phyloP scores from a whole-genome alignment of 2,797 vertebrate species.

The Champsocephalus gunnari region DNA sequence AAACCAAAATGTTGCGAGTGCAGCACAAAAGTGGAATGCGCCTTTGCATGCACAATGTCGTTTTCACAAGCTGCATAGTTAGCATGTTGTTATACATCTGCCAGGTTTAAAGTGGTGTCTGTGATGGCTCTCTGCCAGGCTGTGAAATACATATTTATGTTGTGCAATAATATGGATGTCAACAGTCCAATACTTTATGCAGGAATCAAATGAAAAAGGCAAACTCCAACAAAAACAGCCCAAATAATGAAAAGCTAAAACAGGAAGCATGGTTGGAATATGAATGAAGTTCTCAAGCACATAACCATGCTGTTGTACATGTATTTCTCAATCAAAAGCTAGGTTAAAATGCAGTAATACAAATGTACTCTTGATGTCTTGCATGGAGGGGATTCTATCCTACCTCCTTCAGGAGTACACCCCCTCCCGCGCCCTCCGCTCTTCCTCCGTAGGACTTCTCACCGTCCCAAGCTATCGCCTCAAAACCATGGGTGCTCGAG shows the following conservation, averaged over 20 bases:
- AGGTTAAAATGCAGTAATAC: constrained; percentile 3
- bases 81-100: constrained; percentile 35
- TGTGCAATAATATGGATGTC: constrained; percentile 60
- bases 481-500: too few species aligned
- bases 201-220: constrained; percentile 48
- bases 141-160: constrained; percentile 67
- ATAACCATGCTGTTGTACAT: not conserved
- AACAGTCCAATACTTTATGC: constrained; percentile 67
- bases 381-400: not conserved
- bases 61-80: constrained; percentile 36
- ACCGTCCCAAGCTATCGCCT: too few species aligned
- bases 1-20: constrained; percentile 15
- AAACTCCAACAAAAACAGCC: constrained; percentile 12
- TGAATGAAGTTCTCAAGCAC: not conserved
- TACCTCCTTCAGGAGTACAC: too few species aligned
- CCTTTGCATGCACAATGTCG: constrained; percentile 6
- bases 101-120: constrained; percentile 13
- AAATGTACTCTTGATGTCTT: constrained; percentile 9
- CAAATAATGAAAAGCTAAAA: constrained; percentile 53
- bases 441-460: too few species aligned
- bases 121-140: constrained; percentile 35
- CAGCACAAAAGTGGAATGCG: constrained; percentile 36
- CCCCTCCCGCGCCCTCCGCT: too few species aligned
- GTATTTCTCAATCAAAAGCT: constrained; percentile 18
- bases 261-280: constrained; percentile 16